Evolutionary conservation across 2,113 vertebrate genomes (phyloP).

Genomic region (Lepus timidus): DNA sequence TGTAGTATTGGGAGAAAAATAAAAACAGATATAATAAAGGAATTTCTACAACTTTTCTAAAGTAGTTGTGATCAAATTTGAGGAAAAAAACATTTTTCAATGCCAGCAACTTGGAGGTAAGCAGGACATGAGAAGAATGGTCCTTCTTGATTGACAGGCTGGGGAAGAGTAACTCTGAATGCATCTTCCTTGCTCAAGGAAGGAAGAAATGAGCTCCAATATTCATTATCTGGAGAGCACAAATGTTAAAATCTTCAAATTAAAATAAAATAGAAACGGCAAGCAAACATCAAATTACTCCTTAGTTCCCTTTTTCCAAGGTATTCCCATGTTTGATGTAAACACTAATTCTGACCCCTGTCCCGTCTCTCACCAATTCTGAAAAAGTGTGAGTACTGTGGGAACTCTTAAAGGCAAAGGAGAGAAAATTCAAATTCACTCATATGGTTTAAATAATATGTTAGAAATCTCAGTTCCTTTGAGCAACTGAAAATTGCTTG

Average conservation of each 20-base stretch:
- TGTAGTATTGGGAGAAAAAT: no score
- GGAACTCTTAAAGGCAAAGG: slow-evolving; percentile 25
- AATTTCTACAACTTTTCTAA: background rate
- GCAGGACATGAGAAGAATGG: background rate
- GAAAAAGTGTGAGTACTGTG: slow-evolving; percentile 60
- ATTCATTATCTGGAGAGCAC: background rate
- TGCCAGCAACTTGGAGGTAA: background rate
- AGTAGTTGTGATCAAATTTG: background rate
- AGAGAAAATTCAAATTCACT: slow-evolving; percentile 76
- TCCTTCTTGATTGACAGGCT: background rate
- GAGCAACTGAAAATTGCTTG: slow-evolving; percentile 88
- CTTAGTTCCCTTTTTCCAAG: slow-evolving; percentile 12
- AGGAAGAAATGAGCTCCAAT: background rate
- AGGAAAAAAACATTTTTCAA: background rate
- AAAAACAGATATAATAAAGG: background rate
- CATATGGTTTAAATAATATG: slow-evolving; percentile 81
- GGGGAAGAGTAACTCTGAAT: no score
- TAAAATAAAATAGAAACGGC: background rate
- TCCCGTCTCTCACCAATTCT: background rate
- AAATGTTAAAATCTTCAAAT: background rate
- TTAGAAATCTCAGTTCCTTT: slow-evolving; percentile 84
- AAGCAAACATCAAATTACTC: slow-evolving; percentile 33
- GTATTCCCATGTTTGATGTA: background rate
- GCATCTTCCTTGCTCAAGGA: background rate
- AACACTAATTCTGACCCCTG: background rate